phyloP scores from a whole-genome alignment of 1,140 invertebrate genomes.

The Macrosteles quadrilineatus region DNA sequence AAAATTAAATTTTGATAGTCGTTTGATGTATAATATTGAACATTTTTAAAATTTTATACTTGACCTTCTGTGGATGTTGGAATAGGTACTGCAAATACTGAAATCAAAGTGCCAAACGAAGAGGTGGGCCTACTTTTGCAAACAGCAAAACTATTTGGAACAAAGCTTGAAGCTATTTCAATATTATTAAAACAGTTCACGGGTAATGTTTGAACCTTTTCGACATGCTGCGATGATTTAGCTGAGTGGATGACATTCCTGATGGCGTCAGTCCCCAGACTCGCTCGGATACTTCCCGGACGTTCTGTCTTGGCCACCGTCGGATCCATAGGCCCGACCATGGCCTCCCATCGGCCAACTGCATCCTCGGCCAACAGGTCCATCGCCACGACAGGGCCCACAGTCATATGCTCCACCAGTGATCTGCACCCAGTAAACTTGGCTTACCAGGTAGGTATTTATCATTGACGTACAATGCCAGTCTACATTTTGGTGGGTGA shows the following conservation, averaged over 20 bases:
- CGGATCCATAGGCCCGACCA: conserved; percentile 69
- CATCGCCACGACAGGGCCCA: conserved; percentile 69
- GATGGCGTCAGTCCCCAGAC: conserved; percentile 71
- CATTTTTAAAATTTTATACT: no score
- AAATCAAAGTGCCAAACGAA: no score
- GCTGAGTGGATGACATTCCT: conserved; percentile 70
- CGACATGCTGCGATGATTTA: conserved; percentile 10
- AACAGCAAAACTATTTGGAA: no score
- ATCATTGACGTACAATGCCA: conserved; percentile 10
- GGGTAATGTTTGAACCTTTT: no score
- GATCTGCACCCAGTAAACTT: conserved; percentile 49
- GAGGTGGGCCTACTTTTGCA: no score
- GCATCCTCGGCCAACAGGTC: conserved; percentile 75
- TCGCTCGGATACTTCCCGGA: conserved; percentile 65
- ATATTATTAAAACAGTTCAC: no score
- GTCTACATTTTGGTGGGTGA: no score
- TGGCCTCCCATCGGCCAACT: conserved; percentile 59
- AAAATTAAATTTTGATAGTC: no score
- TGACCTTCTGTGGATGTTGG: no score
- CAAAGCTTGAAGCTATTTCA: no score
- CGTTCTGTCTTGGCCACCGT: conserved; percentile 57
- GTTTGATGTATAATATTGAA: no score
- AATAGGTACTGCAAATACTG: no score
- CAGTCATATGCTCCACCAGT: conserved; percentile 65
- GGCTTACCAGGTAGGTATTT: neutral